Evolutionary conservation across 2,888 invertebrate species (phyloP).

Genomic region (Patella ulyssiponensis): DNA sequence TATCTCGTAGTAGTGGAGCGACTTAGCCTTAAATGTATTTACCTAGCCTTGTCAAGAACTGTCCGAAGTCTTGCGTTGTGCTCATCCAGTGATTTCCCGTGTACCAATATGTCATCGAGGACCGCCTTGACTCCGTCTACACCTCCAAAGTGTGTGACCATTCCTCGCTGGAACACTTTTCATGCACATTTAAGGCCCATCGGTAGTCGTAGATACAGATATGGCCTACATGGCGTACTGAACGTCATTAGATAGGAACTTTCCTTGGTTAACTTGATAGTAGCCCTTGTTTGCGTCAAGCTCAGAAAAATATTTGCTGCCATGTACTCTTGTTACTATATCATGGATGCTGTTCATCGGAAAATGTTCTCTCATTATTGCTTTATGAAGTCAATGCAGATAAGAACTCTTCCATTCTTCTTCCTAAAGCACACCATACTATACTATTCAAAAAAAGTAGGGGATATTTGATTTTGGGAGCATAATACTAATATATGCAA

Average conservation of each 20-base stretch:
- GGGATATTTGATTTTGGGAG: too few species aligned
- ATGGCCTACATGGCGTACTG: conserved; percentile 29
- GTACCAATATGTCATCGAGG: conserved; percentile 26
- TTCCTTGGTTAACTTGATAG: conserved; percentile 20
- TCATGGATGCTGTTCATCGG: conserved; percentile 32
- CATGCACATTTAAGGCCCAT: conserved; percentile 31
- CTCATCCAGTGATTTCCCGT: conserved; percentile 15
- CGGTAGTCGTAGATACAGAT: conserved; percentile 30
- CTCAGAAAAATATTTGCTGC: conserved; percentile 26
- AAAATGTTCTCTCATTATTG: conserved; percentile 24
- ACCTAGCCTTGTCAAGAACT: conserved; percentile 22
- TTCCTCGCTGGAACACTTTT: conserved; percentile 33
- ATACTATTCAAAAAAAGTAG: too few species aligned
- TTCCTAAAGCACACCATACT: too few species aligned
- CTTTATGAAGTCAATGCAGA: too few species aligned
- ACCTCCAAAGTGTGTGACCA: conserved; percentile 28
- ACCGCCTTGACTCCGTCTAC: conserved; percentile 32
- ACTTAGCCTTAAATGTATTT: conserved; percentile 28
- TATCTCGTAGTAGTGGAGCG: too few species aligned
- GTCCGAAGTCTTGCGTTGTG: conserved; percentile 7
- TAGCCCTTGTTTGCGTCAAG: conserved; percentile 34
- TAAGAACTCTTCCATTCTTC: too few species aligned
- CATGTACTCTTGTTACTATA: conserved; percentile 25
- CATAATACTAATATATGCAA: too few species aligned
- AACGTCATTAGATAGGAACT: conserved; percentile 28